Percentiles rank a stretch among this genome's conserved stretches.
Conservation (phyloP, 2,888 invertebrate species). For the Crocallis elinguaria region DNA sequence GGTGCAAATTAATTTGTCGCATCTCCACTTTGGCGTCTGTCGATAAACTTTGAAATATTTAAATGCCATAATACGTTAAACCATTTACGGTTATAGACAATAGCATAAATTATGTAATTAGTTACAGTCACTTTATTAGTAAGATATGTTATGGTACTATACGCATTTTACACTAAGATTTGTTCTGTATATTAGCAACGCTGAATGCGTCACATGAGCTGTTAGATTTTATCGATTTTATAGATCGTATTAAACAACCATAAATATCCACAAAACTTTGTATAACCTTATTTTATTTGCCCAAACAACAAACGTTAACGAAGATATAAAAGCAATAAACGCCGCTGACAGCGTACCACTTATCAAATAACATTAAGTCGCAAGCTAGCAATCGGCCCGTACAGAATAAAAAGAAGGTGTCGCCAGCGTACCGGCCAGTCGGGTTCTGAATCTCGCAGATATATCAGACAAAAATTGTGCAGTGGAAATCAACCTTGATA, state of each 20-base stretch:
- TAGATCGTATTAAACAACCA: too few relatives aligned
- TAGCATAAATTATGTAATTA: not conserved
- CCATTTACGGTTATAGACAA: too few relatives aligned
- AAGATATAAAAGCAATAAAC: slow-evolving; percentile 7
- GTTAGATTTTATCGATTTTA: too few relatives aligned
- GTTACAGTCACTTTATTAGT: not conserved
- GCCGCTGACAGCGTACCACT: slow-evolving; percentile 2
- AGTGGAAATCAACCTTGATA: not conserved
- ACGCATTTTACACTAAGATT: too few relatives aligned
- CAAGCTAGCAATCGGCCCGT: slow-evolving; percentile 48
- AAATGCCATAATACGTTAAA: too few relatives aligned
- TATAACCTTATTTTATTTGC: too few relatives aligned
- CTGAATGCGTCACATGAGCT: too few relatives aligned
- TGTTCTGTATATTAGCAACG: too few relatives aligned
- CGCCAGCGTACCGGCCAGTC: slow-evolving; percentile 55
- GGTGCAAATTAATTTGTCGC: slow-evolving; percentile 16
- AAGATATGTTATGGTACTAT: too few relatives aligned
- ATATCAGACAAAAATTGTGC: slow-evolving; percentile 11
- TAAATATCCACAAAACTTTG: too few relatives aligned
- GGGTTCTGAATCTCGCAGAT: slow-evolving; percentile 40
- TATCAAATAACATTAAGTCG: slow-evolving; percentile 38
- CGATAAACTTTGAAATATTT: slow-evolving; percentile 28
- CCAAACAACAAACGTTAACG: too few relatives aligned
- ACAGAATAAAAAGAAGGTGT: slow-evolving; percentile 67
- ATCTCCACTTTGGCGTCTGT: slow-evolving; percentile 11